Evolutionary conservation across 2,888 invertebrate species (phyloP).

Genomic region (Philaethria dido): DNA sequence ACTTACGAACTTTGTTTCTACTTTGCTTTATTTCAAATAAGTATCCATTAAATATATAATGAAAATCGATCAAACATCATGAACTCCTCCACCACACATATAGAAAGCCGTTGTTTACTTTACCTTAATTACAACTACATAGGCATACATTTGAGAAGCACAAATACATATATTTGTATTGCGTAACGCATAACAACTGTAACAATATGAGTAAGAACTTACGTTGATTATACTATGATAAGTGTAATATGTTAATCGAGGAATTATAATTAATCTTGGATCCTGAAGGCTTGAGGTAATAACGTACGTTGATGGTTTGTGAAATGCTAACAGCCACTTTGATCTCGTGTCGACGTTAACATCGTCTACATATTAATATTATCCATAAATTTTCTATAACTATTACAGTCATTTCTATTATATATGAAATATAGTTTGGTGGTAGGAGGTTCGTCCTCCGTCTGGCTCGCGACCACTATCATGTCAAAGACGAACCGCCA

Average conservation of each 20-base stretch:
- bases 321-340: conserved; percentile 11
- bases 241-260: neutral
- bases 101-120: neutral
- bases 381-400: neutral
- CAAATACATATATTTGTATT: conserved; percentile 11
- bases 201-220: neutral
- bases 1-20: neutral
- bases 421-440: no score
- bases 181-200: conserved; percentile 2
- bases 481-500: no score
- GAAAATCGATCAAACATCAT: neutral
- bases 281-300: neutral
- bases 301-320: conserved; percentile 1
- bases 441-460: no score
- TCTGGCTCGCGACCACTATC: no score
- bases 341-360: conserved; percentile 1
- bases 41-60: neutral
- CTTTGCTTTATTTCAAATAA: neutral
- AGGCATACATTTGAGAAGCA: neutral
- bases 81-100: neutral
- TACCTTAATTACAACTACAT: neutral
- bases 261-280: conserved; percentile 11
- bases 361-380: neutral
- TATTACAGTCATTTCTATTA: neutral
- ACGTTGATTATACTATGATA: conserved; percentile 5